Base-by-base conservation (phyloP, 1,140 invertebrate genomes). In the Paracyclopina nana region DNA sequence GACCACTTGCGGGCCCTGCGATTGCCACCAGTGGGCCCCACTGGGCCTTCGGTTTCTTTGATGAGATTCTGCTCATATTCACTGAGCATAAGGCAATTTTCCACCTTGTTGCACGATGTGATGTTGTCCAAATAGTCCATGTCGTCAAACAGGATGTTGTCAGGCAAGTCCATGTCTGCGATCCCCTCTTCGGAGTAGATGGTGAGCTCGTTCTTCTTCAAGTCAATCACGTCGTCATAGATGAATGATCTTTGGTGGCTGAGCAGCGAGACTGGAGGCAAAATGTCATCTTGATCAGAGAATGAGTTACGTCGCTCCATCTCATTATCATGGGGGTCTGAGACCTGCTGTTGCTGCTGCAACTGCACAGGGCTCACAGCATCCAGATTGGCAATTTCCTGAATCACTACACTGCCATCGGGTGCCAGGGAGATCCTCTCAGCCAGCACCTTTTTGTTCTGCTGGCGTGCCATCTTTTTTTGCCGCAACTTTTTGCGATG, bases 151-250 rank as follows among this genome's bases (percentile, higher is more conserved):
- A 83, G 67, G 26, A 82, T 62, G 64, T 83, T 80, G 58, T 83
- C 80, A 0, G 79, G 79, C 49, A 81, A 70, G 65, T 83, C 80
- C 70, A 83, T 77, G 59, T 83, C 80, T 1, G 80, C 77, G 24
- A 82, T 79, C 29, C 80, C 80, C 60, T 84, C 81, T 61, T 86
- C 82, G 4, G 22, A 22, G 30, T 16, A 38, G 4, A 38, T 38
- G 34, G 34, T 16, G 4, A 20, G n/a, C 34, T 38, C 34, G 14
- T 20, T 20, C 3, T n/a, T n/a, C 34, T n/a, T n/a, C 3, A 38
- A 20, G 9, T 38, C 34, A 38, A 38, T 38, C n/a, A 38, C n/a
- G 20, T 38, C 34, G 20, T 38, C 34, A 8, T 38, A 38, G 34
- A 16, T 38, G 3, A 38, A 8, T n/a, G 34, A 38, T n/a, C 20